Evolutionary conservation across 2,888 invertebrate species (phyloP).

Genomic region (Vannuccia rotundouncinata): DNA sequence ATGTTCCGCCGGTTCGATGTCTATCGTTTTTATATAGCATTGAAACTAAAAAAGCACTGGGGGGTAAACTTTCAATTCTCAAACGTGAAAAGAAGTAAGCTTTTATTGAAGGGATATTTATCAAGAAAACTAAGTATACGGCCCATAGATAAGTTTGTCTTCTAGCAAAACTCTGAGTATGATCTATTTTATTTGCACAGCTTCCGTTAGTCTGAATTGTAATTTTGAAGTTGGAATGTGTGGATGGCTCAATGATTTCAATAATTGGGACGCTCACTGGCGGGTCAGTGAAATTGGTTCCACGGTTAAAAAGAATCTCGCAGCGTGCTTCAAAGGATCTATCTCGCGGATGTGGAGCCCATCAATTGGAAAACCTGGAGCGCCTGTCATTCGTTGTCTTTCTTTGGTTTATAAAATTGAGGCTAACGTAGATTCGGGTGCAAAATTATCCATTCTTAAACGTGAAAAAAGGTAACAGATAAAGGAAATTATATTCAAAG

Average conservation of each 20-base stretch:
- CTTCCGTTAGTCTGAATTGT: too few relatives aligned
- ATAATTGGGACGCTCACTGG: not conserved
- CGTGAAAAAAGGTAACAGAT: not conserved
- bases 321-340: not conserved
- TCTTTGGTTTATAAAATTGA: constrained; percentile 8
- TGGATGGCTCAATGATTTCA: not conserved
- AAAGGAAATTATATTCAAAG: too few relatives aligned
- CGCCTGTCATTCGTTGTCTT: not conserved
- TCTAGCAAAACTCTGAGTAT: too few relatives aligned
- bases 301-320: not conserved
- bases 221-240: not conserved
- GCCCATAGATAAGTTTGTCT: too few relatives aligned
- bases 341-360: not conserved
- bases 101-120: too few relatives aligned
- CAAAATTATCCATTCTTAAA: not conserved
- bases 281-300: not conserved
- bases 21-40: not conserved
- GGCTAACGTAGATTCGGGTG: not conserved
- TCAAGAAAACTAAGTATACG: too few relatives aligned
- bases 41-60: not conserved
- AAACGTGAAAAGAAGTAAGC: not conserved
- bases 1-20: not conserved
- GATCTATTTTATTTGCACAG: too few relatives aligned
- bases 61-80: constrained; percentile 8
- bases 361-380: not conserved